Evolutionary conservation across 1,140 invertebrate genomes (phyloP).

Genomic region (Diprion similis): DNA sequence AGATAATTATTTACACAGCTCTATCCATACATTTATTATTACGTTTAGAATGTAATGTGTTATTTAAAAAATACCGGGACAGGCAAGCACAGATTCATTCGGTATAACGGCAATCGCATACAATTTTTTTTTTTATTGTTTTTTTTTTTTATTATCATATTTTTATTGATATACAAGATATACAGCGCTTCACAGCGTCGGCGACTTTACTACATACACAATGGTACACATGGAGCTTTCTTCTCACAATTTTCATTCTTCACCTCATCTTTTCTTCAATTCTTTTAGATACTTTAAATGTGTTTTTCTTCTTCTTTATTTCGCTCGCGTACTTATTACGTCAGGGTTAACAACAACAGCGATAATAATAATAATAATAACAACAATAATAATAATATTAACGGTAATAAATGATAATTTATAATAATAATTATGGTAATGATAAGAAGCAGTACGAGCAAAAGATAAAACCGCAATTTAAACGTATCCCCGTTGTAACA

Average conservation of each 20-base stretch:
- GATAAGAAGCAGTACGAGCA: background rate
- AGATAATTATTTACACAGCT: too few species aligned
- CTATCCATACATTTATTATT: too few species aligned
- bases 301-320: background rate
- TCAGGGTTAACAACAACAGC: background rate
- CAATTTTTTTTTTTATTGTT: slow-evolving; percentile 28
- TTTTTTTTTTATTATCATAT: slow-evolving; percentile 52
- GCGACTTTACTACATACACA: slow-evolving; percentile 32
- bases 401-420: background rate
- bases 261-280: slow-evolving; percentile 5
- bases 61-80: too few species aligned
- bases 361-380: background rate
- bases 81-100: background rate
- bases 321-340: background rate
- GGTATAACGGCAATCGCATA: slow-evolving; percentile 18
- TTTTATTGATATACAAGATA: slow-evolving; percentile 60
- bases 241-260: background rate
- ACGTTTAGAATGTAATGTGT: too few species aligned
- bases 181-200: slow-evolving; percentile 52
- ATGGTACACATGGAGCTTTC: background rate
- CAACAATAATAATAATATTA: background rate
- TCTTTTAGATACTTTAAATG: background rate
- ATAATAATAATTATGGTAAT: background rate
- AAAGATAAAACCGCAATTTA: background rate
- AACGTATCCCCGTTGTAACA: too few species aligned